These are phyloP conservation scores for Sporophila hypoxantha DNA, from an alignment of 2,113 vertebrate species.

Conservation along the genomic window DNA sequence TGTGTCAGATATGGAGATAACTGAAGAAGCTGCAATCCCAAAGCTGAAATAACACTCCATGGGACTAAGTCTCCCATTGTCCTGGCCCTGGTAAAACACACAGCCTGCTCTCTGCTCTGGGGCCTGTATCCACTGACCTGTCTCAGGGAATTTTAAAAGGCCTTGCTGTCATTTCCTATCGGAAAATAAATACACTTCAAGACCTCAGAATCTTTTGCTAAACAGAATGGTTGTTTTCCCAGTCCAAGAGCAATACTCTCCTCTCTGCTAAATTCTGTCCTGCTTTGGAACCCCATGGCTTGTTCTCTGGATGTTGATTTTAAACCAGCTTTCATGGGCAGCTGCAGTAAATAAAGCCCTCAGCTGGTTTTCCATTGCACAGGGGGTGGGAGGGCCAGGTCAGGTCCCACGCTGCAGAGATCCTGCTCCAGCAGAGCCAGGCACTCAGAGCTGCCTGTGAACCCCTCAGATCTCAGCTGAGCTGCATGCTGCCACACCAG, in stretches of 20 bases:
- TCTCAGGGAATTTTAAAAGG: not conserved
- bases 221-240: slow-evolving; percentile 15
- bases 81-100: not conserved
- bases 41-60: not conserved
- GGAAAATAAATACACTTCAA: slow-evolving; percentile 43
- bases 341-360: slow-evolving; percentile 29
- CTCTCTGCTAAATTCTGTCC: not conserved
- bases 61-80: not conserved
- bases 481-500: not conserved
- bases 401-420: not conserved
- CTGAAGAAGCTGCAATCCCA: not conserved
- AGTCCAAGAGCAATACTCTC: slow-evolving; percentile 44
- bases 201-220: slow-evolving; percentile 1
- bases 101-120: not conserved
- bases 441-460: not conserved
- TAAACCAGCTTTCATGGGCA: slow-evolving; percentile 34
- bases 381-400: not conserved
- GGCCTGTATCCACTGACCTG: not conserved
- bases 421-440: slow-evolving; percentile 14
- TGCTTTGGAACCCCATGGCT: slow-evolving; percentile 13
- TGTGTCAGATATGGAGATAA: not conserved
- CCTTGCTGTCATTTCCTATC: not conserved
- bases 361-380: not conserved
- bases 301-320: slow-evolving; percentile 28
- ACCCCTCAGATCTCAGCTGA: slow-evolving; percentile 1